These are phyloP conservation scores for Eupithecia tripunctaria DNA, from an alignment of 2,888 invertebrate species.

Conservation along the genomic window DNA sequence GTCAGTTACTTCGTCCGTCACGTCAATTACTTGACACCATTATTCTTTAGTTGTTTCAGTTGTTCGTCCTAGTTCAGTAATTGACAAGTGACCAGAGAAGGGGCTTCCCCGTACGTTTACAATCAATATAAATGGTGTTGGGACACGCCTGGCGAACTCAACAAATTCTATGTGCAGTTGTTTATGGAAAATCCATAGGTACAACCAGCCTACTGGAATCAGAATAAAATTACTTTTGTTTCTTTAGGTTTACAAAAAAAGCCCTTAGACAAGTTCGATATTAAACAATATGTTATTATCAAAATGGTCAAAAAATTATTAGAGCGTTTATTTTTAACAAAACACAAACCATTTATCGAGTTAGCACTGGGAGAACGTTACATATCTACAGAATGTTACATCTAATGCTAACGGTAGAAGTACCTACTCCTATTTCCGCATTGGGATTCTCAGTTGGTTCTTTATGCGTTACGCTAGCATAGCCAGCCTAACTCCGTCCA, in stretches of 20 bases:
- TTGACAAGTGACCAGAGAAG: conserved; percentile 11
- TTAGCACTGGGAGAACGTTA: too few relatives aligned
- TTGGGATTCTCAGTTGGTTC: too few relatives aligned
- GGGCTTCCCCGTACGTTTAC: conserved; percentile 4
- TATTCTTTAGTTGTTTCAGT: conserved; percentile 3
- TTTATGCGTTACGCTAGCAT: too few relatives aligned
- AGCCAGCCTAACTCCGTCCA: too few relatives aligned
- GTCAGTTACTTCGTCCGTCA: background rate
- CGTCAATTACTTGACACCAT: background rate
- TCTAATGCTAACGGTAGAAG: too few relatives aligned
- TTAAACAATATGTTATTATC: background rate
- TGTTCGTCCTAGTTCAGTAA: conserved; percentile 1
- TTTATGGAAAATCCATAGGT: background rate
- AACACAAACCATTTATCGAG: too few relatives aligned
- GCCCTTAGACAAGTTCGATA: background rate
- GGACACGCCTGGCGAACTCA: background rate
- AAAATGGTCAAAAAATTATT: too few relatives aligned
- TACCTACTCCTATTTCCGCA: too few relatives aligned
- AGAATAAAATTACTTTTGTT: background rate
- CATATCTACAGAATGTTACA: too few relatives aligned
- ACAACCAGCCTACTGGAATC: background rate
- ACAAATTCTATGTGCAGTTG: background rate
- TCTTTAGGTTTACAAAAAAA: background rate
- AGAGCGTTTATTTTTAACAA: too few relatives aligned
- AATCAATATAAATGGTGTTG: conserved; percentile 14